Conservation (phyloP, 2,888 invertebrate species). For the Autographa gamma region DNA sequence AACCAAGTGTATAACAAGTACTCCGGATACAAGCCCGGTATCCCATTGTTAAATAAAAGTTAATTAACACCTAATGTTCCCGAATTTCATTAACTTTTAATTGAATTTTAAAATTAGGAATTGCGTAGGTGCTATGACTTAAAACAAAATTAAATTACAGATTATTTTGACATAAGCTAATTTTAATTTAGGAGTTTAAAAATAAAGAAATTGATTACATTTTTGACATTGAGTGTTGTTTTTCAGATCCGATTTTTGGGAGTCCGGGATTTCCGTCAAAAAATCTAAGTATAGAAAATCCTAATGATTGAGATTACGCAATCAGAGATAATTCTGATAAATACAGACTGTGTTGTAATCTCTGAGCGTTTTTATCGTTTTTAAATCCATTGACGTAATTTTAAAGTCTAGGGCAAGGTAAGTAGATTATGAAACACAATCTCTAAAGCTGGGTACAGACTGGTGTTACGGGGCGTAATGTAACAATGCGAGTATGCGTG, state of each 20-base stretch:
- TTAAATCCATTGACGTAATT: neutral
- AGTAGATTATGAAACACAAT: neutral
- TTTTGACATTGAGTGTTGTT: too few species aligned
- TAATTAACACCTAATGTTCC: neutral
- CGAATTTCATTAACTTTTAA: neutral
- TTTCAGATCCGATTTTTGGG: too few species aligned
- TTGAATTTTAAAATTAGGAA: neutral
- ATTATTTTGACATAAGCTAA: too few species aligned
- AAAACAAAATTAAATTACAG: too few species aligned
- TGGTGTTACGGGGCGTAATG: too few species aligned
- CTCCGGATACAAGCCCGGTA: neutral
- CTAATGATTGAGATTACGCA: neutral
- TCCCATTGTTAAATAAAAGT: neutral
- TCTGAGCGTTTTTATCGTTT: neutral
- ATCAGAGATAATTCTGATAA: neutral
- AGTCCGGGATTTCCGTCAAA: too few species aligned
- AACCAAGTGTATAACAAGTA: neutral
- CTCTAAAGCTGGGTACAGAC: too few species aligned
- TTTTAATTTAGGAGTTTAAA: too few species aligned
- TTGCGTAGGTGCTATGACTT: neutral
- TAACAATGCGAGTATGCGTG: too few species aligned
- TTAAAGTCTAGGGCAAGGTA: neutral
- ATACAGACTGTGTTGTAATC: neutral
- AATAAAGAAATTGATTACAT: too few species aligned
- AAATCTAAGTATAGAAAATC: neutral